phyloP scores from a whole-genome alignment of 2,113 vertebrate species.

The Hipposideros armiger region DNA sequence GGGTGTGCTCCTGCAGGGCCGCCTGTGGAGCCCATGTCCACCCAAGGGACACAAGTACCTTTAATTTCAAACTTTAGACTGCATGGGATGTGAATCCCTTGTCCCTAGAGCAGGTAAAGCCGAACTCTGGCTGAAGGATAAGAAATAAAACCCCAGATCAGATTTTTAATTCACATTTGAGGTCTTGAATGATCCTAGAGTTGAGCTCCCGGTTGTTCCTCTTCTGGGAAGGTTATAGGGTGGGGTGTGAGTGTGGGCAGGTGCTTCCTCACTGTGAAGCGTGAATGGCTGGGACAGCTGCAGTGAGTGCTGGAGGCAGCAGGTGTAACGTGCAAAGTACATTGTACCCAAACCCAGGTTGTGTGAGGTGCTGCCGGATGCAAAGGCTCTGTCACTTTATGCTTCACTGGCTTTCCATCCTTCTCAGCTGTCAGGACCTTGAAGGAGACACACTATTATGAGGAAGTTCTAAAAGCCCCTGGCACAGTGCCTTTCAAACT shows the following conservation, averaged over 20 bases:
- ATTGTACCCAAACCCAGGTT: background rate
- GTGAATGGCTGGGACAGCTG: background rate
- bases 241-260: background rate
- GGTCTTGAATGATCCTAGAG: background rate
- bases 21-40: accelerated
- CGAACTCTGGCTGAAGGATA: background rate
- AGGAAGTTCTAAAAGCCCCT: background rate
- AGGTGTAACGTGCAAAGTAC: background rate
- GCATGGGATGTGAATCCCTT: background rate
- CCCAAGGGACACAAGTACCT: background rate
- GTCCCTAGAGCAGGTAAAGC: background rate
- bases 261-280: no score
- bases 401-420: background rate
- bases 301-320: no score
- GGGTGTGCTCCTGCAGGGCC: accelerated
- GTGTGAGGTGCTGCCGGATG: background rate
- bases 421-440: background rate
- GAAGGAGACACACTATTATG: background rate
- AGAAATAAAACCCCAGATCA: background rate
- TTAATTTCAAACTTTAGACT: background rate
- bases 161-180: background rate
- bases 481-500: background rate
- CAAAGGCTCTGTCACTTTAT: accelerated
- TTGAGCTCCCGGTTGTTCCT: background rate
- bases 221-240: background rate